Evolutionary conservation across 2,113 vertebrate species (phyloP), one percentile per base, ranked within the genome.

Genomic region (Pithys albifrons): DNA sequence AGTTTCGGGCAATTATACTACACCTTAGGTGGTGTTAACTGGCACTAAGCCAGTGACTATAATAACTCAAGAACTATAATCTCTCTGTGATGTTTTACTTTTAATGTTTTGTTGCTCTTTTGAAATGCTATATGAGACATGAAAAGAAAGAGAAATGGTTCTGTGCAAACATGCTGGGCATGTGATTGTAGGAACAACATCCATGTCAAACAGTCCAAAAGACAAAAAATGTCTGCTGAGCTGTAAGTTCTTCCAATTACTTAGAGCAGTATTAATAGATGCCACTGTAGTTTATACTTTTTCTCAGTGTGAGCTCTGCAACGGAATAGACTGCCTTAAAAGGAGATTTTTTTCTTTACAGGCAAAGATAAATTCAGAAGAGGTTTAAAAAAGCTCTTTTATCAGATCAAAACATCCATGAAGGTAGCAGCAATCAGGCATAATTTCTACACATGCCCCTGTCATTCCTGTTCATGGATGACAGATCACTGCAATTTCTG

Each of bases 11-110:
- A 93, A 96, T 93, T 90, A 85, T 9, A 11, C 16, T 19, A 31
- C 75, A 95, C 78, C 93, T 93, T 81, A 91, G 91, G 91, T 94
- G 93, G 64, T 83, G 75, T 28, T 52, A 55, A 28, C 41, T 91
- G 93, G 91, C 85, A n/a, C 48, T 48, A 59, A 88, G 46, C 82
- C 91, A 83, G 58, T 10, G 2, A 64, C 51, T 73, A 2, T 58
- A 91, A 76, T 71, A 59, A 55, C 33, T 66, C n/a, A 82, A 69
- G 54, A 77, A 14, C 78, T 76, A 17, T 51, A 62, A 51, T 62
- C 8, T 65, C 28, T 28, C 28, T 41, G 46, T 31, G 51, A 20
- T 59, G 8, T 8, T 89, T 82, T 33, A 19, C 14, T 73, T 49
- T 55, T 27, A 73, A n/a, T 43, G 46, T 28, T 29, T 55, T 54